Evolutionary conservation across 2,797 vertebrate genomes (phyloP), one percentile per base, ranked within the genome.

Genomic region (Pteropus rufus): DNA sequence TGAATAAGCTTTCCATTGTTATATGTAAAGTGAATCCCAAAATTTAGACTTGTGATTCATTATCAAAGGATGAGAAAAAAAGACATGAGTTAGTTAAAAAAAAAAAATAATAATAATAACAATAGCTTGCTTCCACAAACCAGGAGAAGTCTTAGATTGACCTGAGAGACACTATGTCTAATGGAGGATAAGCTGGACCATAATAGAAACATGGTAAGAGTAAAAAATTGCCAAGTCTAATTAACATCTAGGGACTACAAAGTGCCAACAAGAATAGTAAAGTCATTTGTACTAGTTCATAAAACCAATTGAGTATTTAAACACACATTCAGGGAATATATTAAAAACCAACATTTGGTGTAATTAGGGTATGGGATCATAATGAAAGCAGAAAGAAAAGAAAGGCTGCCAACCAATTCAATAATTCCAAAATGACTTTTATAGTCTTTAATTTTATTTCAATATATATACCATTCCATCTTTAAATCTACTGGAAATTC

Each of bases 231-330:
- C 39, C 39, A 44, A 34, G 16, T 81, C 79, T 76, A n/a, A 62
- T 75, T 64, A 80, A 79, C 36, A 83, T 79, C 34, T 52, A 46
- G 70, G 46, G 70, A 44, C 70, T 69, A 21, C 44, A 21, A 77
- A 58, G 21, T 56, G 10, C 70, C 56, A 88, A 4, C 26, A 73
- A 39, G 31, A 31, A 62, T 36, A 85, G 31, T 39, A 60, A 58
- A 88, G 60, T 64, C 29, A 62, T 84, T 96, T 75, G 49, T n/a
- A 75, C 86, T 75, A 69, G 29, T 76, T 93, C 67, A 80, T 89
- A 76, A 91, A 88, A 65, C 64, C 65, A 88, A 12, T 34, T 83
- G 86, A 80, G 18, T 88, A 76, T 84, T 85, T 93, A 89, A 80
- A 84, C 72, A 85, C 44, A 75, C n/a, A 54, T 34, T 72, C 7